A percentile compares a stretch with the other conserved stretches of the same genome.
Conservation (phyloP, 2,888 invertebrate genomes). For the Leptinotarsa juncta region DNA sequence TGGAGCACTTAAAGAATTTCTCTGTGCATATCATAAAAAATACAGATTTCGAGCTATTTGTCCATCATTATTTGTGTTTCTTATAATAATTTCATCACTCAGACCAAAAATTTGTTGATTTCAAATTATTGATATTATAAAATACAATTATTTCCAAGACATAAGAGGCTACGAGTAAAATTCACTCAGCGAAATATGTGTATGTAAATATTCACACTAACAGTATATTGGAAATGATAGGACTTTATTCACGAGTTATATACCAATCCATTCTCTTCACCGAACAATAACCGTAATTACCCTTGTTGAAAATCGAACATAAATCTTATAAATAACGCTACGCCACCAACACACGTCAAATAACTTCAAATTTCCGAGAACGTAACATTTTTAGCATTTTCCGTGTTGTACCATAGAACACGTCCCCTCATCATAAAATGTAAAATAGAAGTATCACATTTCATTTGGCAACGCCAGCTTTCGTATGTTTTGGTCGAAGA, state of each 20-base stretch:
- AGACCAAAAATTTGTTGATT: too few species aligned
- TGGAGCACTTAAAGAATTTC: too few species aligned
- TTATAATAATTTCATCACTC: too few species aligned
- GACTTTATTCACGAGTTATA: neutral
- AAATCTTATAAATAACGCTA: neutral
- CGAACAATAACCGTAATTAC: constrained; percentile 12
- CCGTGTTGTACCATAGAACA: neutral
- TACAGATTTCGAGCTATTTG: too few species aligned
- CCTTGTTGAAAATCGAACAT: constrained; percentile 3
- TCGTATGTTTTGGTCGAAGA: constrained; percentile 42
- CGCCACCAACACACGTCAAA: constrained; percentile 19
- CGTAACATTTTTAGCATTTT: constrained; percentile 8
- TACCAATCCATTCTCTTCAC: neutral
- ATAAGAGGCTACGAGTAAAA: too few species aligned
- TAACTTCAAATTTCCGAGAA: constrained; percentile 23
- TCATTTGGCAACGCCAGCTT: constrained; percentile 28
- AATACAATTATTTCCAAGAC: too few species aligned
- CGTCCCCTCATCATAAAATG: constrained; percentile 18
- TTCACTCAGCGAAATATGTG: too few species aligned
- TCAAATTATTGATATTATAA: too few species aligned
- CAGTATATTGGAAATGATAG: neutral
- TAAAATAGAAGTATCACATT: constrained; percentile 31
- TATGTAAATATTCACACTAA: neutral
- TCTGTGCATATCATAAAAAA: too few species aligned
- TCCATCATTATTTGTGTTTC: too few species aligned